These are phyloP conservation scores for Chrysaora quinquecirrha DNA, from an alignment of 30 jellyfish, hydroid and myxozoan species.

Conservation along the genomic window DNA sequence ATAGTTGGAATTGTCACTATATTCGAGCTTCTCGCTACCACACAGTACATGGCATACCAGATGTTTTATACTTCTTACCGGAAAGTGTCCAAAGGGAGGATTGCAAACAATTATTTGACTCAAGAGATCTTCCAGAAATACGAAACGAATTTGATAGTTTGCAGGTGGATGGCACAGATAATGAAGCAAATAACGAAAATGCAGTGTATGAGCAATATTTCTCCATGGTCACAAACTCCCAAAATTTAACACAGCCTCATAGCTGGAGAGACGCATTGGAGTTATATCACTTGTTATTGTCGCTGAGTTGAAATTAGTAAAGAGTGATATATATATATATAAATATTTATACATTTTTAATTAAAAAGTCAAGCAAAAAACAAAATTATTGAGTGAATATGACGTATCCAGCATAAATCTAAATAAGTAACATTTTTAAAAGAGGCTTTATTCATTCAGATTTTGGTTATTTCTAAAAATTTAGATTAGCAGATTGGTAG, in stretches of 20 bases:
- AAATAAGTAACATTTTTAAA: too few species aligned
- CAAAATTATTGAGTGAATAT: too few species aligned
- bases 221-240: neutral
- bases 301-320: neutral
- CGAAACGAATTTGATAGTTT: neutral
- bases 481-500: too few species aligned
- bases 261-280: neutral
- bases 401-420: too few species aligned
- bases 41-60: conserved; percentile 34
- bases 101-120: neutral
- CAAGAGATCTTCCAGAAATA: neutral
- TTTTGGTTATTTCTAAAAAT: too few species aligned
- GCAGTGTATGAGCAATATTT: neutral
- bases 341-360: too few species aligned
- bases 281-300: neutral
- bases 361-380: too few species aligned
- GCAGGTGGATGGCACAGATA: neutral
- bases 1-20: conserved; percentile 25
- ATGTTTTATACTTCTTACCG: conserved; percentile 4
- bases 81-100: neutral
- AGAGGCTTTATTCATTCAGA: too few species aligned
- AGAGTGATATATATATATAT: too few species aligned
- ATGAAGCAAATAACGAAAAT: neutral
- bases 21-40: conserved; percentile 19
- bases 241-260: neutral